phyloP scores from a whole-genome alignment of 2,888 invertebrate genomes.

The Oasisia sp. region DNA sequence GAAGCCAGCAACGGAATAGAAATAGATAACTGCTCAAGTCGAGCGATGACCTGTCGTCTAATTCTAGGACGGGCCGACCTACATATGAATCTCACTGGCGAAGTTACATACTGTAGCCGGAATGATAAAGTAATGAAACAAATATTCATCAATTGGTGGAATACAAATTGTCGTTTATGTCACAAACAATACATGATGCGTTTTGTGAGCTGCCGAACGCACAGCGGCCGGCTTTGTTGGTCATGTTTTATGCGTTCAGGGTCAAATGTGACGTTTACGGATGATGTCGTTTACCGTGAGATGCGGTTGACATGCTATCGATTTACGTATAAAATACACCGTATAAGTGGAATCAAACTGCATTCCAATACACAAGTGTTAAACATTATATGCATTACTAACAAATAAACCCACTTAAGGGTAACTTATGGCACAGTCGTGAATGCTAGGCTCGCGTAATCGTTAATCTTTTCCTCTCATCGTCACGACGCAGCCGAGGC shows the following conservation, averaged over 20 bases:
- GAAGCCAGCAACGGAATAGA: not conserved
- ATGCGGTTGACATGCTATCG: not conserved
- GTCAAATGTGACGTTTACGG: constrained; percentile 13
- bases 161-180: not conserved
- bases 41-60: not conserved
- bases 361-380: not conserved
- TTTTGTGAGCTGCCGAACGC: not conserved
- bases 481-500: not conserved
- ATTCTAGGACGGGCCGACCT: constrained; percentile 4
- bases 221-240: not conserved
- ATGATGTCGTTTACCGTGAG: not conserved
- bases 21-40: not conserved
- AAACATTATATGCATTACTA: not conserved
- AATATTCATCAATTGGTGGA: not conserved
- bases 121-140: not conserved
- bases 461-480: not conserved
- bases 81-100: not conserved
- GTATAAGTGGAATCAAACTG: too few species aligned
- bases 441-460: not conserved
- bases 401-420: not conserved
- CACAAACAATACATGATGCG: not conserved
- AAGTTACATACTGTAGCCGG: not conserved
- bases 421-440: not conserved
- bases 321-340: not conserved
- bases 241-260: constrained; percentile 13